Evolutionary conservation across 2,113 vertebrate species (phyloP), one percentile per base, ranked within the genome.

Genomic region (Datnioides undecimradiatus): DNA sequence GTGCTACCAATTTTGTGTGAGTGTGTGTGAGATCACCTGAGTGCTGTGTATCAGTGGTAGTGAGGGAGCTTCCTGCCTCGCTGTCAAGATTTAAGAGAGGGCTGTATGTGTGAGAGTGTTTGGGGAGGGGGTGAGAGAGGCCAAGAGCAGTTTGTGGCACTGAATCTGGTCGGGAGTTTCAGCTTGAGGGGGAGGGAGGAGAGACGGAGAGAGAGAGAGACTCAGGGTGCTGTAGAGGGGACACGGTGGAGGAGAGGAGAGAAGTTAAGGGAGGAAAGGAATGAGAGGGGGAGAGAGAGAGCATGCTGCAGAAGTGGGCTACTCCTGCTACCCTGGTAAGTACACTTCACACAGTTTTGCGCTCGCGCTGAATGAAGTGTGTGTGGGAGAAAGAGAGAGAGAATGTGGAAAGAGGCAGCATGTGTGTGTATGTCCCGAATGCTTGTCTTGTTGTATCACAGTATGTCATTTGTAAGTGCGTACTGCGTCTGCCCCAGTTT

Each of bases 321-420:
- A 70, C 81, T 92, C 83, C 83, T 81, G 83, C 87, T 80, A 65
- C 79, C 82, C 80, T 76, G 93, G 94, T 95, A 90, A 95, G 92
- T 81, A 87, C 82, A 86, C 88, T 88, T 85, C 65, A 80, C 73
- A 75, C 82, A 89, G 76, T 87, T 91, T 79, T 85, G 57, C 1
- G 55, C 52, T 78, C 4, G 34, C 80, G 83, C 63, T 73, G 58
- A 91, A 83, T 84, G 83, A 87, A 80, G 78, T 80, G 83, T 68
- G 71, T 77, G 79, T 55, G 19, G 54, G 69, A 31, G 64, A 41
- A 55, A n/a, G 54, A 17, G 72, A 52, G 23, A 38, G 59, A 10
- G 66, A 79, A 79, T n/a, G n/a, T n/a, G n/a, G n/a, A n/a, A 48
- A 17, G 72, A 52, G 23, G 33, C 55, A 10, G 66, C 76, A 79